These are phyloP conservation scores for Notospermus geniculatus DNA, from an alignment of 1,140 invertebrate species.

Conservation along the genomic window DNA sequence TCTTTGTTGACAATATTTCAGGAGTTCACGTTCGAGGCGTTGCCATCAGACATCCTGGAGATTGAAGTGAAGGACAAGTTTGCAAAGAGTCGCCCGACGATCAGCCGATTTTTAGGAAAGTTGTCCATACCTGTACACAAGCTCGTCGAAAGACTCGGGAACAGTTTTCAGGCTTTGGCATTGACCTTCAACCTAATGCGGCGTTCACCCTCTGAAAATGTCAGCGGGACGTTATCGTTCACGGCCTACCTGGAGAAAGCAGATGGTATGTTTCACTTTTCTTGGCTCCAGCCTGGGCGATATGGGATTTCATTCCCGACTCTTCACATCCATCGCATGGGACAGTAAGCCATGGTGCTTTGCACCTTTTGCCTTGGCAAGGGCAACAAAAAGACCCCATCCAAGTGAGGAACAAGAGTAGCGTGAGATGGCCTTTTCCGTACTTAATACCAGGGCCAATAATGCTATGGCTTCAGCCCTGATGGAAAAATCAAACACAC, in stretches of 20 bases:
- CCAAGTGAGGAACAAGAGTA: no score
- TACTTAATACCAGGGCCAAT: no score
- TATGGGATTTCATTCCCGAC: no score
- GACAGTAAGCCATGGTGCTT: no score
- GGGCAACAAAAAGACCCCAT: no score
- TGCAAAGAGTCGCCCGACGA: conserved; percentile 58
- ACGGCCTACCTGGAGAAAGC: conserved; percentile 5
- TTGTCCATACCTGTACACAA: conserved; percentile 53
- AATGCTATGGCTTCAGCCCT: no score
- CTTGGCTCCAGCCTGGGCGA: no score
- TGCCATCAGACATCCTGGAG: conserved; percentile 56
- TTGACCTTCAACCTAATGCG: conserved; percentile 45
- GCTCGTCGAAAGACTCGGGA: conserved; percentile 49
- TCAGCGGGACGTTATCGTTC: conserved; percentile 46
- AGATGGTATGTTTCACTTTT: neutral
- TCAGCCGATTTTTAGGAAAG: conserved; percentile 58
- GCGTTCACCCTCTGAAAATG: conserved; percentile 46
- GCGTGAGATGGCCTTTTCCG: no score
- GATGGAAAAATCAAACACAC: no score
- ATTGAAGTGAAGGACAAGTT: conserved; percentile 62
- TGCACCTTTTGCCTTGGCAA: no score
- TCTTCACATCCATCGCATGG: no score
- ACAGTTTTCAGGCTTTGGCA: conserved; percentile 12
- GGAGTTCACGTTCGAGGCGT: conserved; percentile 54
- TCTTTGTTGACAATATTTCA: no score